Percentiles rank a stretch among this genome's conserved stretches.
These are phyloP conservation scores for Forbesichthys papilliferus DNA, from an alignment of 2,113 vertebrate species.

Conservation along the genomic window DNA sequence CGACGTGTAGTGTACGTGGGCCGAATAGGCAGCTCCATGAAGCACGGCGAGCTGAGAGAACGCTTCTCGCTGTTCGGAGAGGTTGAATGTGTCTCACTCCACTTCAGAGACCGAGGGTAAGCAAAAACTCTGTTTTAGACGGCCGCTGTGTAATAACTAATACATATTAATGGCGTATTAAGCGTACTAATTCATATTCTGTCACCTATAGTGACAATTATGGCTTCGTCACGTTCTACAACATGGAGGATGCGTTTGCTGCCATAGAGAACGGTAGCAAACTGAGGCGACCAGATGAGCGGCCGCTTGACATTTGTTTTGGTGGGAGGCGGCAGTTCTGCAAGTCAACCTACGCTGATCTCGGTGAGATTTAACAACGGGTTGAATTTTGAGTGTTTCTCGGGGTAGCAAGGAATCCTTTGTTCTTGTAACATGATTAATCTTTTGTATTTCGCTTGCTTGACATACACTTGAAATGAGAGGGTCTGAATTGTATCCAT, in stretches of 20 bases:
- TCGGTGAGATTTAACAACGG: constrained; percentile 78
- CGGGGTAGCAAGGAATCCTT: neutral
- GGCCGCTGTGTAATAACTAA: neutral
- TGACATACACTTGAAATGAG: neutral
- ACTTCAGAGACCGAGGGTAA: constrained; percentile 82
- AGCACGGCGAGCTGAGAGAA: constrained; percentile 83
- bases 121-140: neutral
- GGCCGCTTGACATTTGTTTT: constrained; percentile 92
- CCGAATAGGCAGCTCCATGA: constrained; percentile 88
- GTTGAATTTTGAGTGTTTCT: neutral
- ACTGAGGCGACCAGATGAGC: constrained; percentile 83
- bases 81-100: constrained; percentile 90
- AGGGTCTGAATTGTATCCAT: too few species aligned
- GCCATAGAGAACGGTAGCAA: constrained; percentile 90
- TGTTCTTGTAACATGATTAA: neutral
- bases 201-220: constrained; percentile 84
- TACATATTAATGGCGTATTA: too few species aligned
- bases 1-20: constrained; percentile 92
- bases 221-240: constrained; percentile 91
- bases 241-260: constrained; percentile 86
- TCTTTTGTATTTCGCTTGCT: neutral
- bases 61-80: constrained; percentile 90
- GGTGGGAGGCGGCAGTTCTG: constrained; percentile 93
- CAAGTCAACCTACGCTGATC: constrained; percentile 84
- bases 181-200: neutral